Conservation (phyloP, 2,797 vertebrate species). For the Trichosurus vulpecula region DNA sequence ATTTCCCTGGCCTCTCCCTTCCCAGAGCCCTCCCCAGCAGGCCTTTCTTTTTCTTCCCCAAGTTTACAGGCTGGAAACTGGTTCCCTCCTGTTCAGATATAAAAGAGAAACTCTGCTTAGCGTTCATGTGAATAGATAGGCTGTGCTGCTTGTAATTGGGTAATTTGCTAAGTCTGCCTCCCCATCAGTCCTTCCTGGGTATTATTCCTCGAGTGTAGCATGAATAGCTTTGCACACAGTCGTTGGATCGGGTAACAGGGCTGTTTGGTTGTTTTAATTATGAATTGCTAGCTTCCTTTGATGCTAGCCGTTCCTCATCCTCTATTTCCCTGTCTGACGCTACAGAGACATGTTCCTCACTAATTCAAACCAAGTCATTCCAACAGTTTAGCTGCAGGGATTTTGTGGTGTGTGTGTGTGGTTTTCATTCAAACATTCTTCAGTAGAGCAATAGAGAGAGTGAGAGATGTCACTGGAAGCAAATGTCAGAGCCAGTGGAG, state of each 20-base stretch:
- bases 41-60: not conserved
- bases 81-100: not conserved
- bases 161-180: constrained; percentile 16
- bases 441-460: not conserved
- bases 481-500: not conserved
- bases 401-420: not conserved
- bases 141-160: constrained; percentile 16
- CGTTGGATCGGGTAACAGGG: not conserved
- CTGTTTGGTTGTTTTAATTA: not conserved
- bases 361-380: not conserved
- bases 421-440: not conserved
- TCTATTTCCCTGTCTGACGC: not conserved
- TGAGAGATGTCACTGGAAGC: not conserved
- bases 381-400: constrained; percentile 3
- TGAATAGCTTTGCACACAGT: not conserved
- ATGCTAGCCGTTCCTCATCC: not conserved
- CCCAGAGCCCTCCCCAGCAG: not conserved
- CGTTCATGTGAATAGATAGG: not conserved
- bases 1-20: constrained; percentile 17
- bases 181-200: not conserved
- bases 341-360: not conserved
- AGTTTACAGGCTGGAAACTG: not conserved
- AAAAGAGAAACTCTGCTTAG: not conserved
- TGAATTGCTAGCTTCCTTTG: not conserved
- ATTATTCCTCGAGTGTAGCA: not conserved